Percentiles rank a stretch among this genome's conserved stretches.
These are phyloP conservation scores for Anomalospiza imberbis DNA, from an alignment of 2,797 vertebrate species.

Conservation along the genomic window DNA sequence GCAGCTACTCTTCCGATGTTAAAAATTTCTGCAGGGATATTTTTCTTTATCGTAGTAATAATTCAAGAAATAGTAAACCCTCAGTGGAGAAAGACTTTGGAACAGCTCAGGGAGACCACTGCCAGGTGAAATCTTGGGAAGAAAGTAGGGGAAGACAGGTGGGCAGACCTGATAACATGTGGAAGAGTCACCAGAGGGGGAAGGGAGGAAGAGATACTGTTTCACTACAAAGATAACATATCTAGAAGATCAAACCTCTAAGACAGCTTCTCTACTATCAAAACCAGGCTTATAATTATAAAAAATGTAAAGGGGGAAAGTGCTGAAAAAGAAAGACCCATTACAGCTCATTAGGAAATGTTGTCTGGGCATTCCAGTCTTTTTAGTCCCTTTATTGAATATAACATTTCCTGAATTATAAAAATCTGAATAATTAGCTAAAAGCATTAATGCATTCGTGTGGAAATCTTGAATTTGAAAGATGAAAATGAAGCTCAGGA, in stretches of 20 bases:
- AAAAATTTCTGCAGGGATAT: not conserved
- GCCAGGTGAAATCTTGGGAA: not conserved
- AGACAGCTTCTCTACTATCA: not conserved
- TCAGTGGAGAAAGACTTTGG: not conserved
- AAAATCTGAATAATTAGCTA: not conserved
- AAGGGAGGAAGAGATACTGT: not conserved
- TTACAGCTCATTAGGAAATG: not conserved
- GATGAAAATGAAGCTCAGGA: not conserved
- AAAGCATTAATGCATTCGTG: not conserved
- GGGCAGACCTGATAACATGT: not conserved
- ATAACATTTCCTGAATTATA: not conserved
- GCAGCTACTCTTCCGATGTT: not conserved
- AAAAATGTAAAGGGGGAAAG: not conserved
- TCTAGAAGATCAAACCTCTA: not conserved
- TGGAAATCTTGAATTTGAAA: not conserved
- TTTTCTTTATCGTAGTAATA: not conserved
- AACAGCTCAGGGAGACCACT: not conserved
- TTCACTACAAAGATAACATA: not conserved
- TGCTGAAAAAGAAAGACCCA: not conserved
- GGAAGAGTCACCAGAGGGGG: not conserved
- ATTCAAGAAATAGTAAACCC: not conserved
- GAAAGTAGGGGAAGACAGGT: not conserved
- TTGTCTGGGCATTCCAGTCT: not conserved
- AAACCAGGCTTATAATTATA: not conserved
- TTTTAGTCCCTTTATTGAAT: not conserved